Conservation (phyloP, 2,888 invertebrate species). For the Rhingia campestris region DNA sequence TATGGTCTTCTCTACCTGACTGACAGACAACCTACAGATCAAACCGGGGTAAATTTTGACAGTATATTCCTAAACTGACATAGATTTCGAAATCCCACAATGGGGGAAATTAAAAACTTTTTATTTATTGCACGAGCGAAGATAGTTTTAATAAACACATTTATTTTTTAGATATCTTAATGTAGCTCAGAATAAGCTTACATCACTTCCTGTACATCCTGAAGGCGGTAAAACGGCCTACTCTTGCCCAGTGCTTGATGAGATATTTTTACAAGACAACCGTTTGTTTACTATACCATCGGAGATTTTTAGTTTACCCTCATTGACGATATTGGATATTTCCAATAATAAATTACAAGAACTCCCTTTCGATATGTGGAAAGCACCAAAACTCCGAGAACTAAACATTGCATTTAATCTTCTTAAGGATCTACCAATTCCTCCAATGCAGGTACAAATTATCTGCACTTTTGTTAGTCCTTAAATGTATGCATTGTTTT, state of each 20-base stretch:
- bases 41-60: too few relatives aligned
- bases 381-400: constrained; percentile 92
- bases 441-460: constrained; percentile 79
- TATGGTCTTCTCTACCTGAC: too few relatives aligned
- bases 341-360: constrained; percentile 95
- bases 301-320: constrained; percentile 91
- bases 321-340: constrained; percentile 92
- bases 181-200: constrained; percentile 94
- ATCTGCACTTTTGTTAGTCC: neutral
- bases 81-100: too few relatives aligned
- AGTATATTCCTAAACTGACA: too few relatives aligned
- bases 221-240: constrained; percentile 81
- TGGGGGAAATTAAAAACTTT: too few relatives aligned
- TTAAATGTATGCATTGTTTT: neutral
- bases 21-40: too few relatives aligned
- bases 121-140: neutral
- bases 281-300: constrained; percentile 91
- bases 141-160: neutral
- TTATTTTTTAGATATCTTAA: constrained; percentile 87
- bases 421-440: constrained; percentile 88
- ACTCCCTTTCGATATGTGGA: constrained; percentile 93
- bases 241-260: constrained; percentile 92
- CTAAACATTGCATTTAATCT: constrained; percentile 95
- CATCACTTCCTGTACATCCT: constrained; percentile 86
- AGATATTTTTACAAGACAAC: constrained; percentile 96